Evolutionary conservation across 2,888 invertebrate genomes (phyloP), one percentile per base, ranked within the genome.

Genomic region (Agrochola litura): DNA sequence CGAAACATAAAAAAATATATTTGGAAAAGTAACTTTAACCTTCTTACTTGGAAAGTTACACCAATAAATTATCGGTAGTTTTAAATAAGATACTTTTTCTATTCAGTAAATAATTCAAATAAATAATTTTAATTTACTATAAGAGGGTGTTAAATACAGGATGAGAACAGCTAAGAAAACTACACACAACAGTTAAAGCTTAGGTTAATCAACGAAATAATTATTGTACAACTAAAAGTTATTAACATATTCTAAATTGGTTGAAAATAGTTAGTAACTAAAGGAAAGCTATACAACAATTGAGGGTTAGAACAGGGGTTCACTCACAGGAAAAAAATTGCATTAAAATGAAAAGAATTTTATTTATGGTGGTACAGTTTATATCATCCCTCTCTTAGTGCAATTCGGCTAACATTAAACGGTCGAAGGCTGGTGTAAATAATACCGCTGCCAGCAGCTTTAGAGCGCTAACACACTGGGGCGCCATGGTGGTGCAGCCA

Each of bases 181-280:
- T 85, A 83, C 80, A 76, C 73, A 89, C 83, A 86, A 92, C 90
- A 91, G 71, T 77, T 77, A 91, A 92, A 90, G 92, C 91, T 69
- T 72, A 8, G 72, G 67, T 89, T 82, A 87, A 76, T 82, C 4
- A 65, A 61, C 8, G 22, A 76, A 68, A 61, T 14, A 64, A 46
- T 10, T 49, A 60, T 25, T 61, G 22, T 54, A 22, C 52, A 81
- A 37, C 60, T 71, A 63, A n/a, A 77, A 58, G n/a, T 12, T 46
- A 43, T 25, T 16, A 64, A 52, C 30, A 37, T n/a, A n/a, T n/a
- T 19, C 22, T 22, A 16, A 22, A 60, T 14, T 6, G 22, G 25
- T 83, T 37, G 30, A 64, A 58, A 60, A 43, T 14, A 22, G n/a
- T 83, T 60, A 77, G 46, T 84, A 37, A 49, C 41, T 73, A 54